These are phyloP conservation scores for Cololabis saira DNA, from an alignment of 2,113 vertebrate genomes.

Conservation along the genomic window DNA sequence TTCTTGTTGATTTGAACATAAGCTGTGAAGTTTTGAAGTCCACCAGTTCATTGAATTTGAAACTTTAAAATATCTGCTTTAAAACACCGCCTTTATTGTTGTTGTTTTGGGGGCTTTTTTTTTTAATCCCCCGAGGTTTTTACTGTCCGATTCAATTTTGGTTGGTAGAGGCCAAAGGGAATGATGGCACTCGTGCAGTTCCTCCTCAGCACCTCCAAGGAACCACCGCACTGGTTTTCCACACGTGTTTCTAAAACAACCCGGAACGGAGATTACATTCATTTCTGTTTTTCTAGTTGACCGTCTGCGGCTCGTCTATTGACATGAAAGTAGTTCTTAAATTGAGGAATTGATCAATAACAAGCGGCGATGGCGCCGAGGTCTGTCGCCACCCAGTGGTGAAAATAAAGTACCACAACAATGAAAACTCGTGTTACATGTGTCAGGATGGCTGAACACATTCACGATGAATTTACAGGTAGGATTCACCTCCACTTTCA, in stretches of 20 bases:
- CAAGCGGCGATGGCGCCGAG: background rate
- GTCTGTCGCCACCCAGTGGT: slow-evolving; percentile 63
- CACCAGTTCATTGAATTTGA: no score
- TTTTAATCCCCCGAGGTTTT: background rate
- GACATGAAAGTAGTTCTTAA: background rate
- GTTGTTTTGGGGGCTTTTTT: no score
- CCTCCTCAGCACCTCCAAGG: slow-evolving; percentile 49
- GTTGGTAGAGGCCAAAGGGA: slow-evolving; percentile 1
- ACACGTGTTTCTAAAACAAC: slow-evolving; percentile 74
- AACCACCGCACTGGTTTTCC: slow-evolving; percentile 39
- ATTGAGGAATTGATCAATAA: background rate
- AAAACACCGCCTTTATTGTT: background rate
- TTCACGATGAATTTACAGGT: background rate
- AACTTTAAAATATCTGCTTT: background rate
- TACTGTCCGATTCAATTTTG: background rate
- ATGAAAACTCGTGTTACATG: background rate
- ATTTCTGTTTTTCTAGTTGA: slow-evolving; percentile 48
- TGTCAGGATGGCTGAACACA: background rate
- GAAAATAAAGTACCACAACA: background rate
- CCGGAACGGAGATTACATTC: slow-evolving; percentile 32
- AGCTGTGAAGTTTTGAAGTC: no score
- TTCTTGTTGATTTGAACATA: no score
- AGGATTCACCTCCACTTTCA: no score
- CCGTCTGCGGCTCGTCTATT: background rate
- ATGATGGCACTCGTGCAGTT: slow-evolving; percentile 18